Base-by-base conservation (phyloP, 2,797 vertebrate genomes). In the Chelidonichthys spinosus region DNA sequence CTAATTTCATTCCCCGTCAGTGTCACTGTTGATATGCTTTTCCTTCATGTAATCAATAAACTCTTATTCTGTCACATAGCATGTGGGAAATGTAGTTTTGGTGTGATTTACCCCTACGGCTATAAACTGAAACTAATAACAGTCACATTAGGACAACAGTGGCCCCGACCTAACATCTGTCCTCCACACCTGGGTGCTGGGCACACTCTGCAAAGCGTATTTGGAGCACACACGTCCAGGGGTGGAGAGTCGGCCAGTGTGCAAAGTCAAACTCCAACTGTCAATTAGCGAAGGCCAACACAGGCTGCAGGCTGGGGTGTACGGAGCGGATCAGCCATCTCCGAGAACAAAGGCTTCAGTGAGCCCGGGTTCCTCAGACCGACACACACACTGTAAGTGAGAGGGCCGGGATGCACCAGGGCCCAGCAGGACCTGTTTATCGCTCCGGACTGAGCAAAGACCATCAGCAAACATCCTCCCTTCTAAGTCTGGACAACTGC, bases 131-230 rank as follows among this genome's bases (percentile, higher is more conserved):
- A 72, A 42, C 40, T 39, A 14, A 58, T 13, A 47, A 39, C 32
- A 42, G 37, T n/a, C 56, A 17, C 40, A 10, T 10, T 52, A 5
- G 72, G 15, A 61, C 78, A 68, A 58, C 32, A 65, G 10, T 42
- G 49, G 79, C 60, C 25, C 73, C 69, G 53, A 70, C 74, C 68
- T 61, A 83, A 74, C 79, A 85, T 82, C 65, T 78, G 76, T 74
- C 75, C 65, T 92, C 91, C 84, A 83, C 94, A 93, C 90, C 83
- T 87, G 78, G 80, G 86, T 93, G 93, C 74, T 25, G 87, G 80
- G 55, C 92, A 93, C 92, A 93, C 92, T 93, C 86, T 92, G 79
- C 65, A 87, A 90, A 91, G 90, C 78, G 86, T 93, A 91, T 93
- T 93, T 92, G 85, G 63, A 81, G 25, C 81, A 86, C 90, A 88